Percentiles rank a stretch among this genome's conserved stretches.
phyloP scores from a whole-genome alignment of 2,113 vertebrate genomes.

The Canis aureus region DNA sequence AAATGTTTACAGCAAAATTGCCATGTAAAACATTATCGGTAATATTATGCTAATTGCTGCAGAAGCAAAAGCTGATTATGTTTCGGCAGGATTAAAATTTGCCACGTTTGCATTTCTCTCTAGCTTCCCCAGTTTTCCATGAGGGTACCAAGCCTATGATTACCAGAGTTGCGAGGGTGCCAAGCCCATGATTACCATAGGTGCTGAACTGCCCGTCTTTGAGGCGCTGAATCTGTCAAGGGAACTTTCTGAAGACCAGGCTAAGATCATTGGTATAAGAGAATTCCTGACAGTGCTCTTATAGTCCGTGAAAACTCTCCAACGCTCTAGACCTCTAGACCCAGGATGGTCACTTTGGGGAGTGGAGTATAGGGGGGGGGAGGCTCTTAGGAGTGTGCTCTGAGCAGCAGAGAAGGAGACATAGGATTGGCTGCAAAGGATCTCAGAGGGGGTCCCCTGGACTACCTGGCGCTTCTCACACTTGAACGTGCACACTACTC shows the following conservation, averaged over 20 bases:
- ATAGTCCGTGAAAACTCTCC: not conserved
- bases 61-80: conserved; percentile 92
- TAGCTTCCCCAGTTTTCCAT: conserved; percentile 64
- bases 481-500: not conserved
- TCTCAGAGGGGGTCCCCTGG: not conserved
- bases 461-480: not conserved
- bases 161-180: not conserved
- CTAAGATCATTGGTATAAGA: rapidly evolving
- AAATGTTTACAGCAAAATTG: conserved; percentile 93
- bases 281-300: not conserved
- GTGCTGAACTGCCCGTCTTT: not conserved
- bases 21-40: conserved; percentile 91
- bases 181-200: not conserved
- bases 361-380: rapidly evolving
- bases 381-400: not conserved
- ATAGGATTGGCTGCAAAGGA: not conserved
- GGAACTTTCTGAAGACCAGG: not conserved
- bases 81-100: conserved; percentile 88
- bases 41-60: conserved; percentile 92
- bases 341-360: not conserved
- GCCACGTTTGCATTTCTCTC: conserved; percentile 85
- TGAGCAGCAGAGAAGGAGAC: not conserved
- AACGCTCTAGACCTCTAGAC: too few relatives aligned
- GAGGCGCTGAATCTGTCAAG: not conserved
- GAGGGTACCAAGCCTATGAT: not conserved